Percentiles rank a stretch among this genome's conserved stretches.
Evolutionary conservation across 37 sponge, comb jelly and placozoan species (phyloP).

Genomic region (Geodia barretti): DNA sequence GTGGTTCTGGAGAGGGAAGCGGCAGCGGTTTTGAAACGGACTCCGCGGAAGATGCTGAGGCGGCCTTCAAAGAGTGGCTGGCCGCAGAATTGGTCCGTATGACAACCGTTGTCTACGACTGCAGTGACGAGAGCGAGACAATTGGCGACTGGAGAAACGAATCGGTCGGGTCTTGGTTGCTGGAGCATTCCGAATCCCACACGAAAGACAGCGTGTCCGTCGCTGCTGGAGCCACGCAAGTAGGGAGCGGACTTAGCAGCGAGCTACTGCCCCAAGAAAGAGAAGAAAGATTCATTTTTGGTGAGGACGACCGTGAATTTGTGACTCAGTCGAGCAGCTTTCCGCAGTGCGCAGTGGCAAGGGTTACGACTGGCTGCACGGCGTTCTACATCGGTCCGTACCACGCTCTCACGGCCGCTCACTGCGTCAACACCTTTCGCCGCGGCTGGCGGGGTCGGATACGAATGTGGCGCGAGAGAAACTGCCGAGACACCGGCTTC

Average conservation of each 20-base stretch:
- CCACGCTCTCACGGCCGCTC: constrained; percentile 31
- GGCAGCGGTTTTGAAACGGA: too few species aligned
- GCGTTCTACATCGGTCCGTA: constrained; percentile 28
- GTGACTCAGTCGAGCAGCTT: too few species aligned
- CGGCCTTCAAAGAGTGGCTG: too few species aligned
- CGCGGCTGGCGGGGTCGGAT: neutral
- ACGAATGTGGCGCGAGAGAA: constrained; percentile 17
- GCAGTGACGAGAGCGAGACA: neutral
- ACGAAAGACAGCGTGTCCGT: neutral
- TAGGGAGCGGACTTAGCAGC: too few species aligned
- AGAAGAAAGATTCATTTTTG: neutral
- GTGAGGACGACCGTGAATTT: neutral
- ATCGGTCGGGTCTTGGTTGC: neutral
- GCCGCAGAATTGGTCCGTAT: neutral
- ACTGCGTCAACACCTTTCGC: constrained; percentile 12
- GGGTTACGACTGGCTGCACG: constrained; percentile 17
- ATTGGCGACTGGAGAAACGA: neutral
- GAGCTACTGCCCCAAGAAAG: too few species aligned
- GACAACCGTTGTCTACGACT: neutral
- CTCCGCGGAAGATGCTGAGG: neutral
- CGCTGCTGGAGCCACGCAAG: neutral
- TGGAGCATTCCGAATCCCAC: neutral
- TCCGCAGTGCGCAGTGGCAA: neutral
- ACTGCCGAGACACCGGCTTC: neutral
- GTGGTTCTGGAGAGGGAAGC: neutral